phyloP scores from a whole-genome alignment of 2,797 vertebrate genomes.

The Amniataba percoides region DNA sequence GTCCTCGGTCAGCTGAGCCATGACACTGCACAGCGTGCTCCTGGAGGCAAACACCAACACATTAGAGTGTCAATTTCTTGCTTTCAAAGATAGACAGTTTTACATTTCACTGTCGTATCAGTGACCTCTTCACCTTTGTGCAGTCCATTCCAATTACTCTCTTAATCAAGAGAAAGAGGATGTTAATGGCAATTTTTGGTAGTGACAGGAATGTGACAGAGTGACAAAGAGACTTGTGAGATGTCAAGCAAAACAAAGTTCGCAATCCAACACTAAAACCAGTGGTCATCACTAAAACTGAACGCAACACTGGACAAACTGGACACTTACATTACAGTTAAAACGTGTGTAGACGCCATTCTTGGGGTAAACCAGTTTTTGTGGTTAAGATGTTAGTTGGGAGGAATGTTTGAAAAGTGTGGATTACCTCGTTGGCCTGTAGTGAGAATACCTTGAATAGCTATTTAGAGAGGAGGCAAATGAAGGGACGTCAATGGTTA shows the following conservation, averaged over 20 bases:
- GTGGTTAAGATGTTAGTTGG: slow-evolving; percentile 85
- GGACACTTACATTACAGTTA: slow-evolving; percentile 67
- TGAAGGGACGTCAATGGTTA: slow-evolving; percentile 80
- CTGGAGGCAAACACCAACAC: slow-evolving; percentile 78
- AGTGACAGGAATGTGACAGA: slow-evolving; percentile 57
- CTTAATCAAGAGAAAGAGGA: slow-evolving; percentile 37
- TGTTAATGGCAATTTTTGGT: slow-evolving; percentile 76
- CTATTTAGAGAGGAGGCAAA: slow-evolving; percentile 93
- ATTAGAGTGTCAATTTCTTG: slow-evolving; percentile 22
- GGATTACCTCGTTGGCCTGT: slow-evolving; percentile 87
- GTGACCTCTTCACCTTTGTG: slow-evolving; percentile 41
- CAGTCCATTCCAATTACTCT: slow-evolving; percentile 57
- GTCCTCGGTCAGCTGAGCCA: slow-evolving; percentile 98
- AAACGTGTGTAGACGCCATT: slow-evolving; percentile 67
- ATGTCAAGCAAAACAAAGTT: slow-evolving; percentile 70
- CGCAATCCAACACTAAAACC: slow-evolving; percentile 57
- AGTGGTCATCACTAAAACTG: slow-evolving; percentile 51
- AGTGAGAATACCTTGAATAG: slow-evolving; percentile 89
- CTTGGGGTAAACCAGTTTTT: slow-evolving; percentile 59
- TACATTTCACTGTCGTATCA: slow-evolving; percentile 18
- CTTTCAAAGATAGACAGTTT: slow-evolving; percentile 31
- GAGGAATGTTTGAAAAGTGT: slow-evolving; percentile 78
- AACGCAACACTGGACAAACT: slow-evolving; percentile 61
- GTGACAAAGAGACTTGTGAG: slow-evolving; percentile 62
- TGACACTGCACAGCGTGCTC: slow-evolving; percentile 97